These are phyloP conservation scores for Hyperoodon ampullatus DNA, from an alignment of 2,113 vertebrate genomes.

Conservation along the genomic window DNA sequence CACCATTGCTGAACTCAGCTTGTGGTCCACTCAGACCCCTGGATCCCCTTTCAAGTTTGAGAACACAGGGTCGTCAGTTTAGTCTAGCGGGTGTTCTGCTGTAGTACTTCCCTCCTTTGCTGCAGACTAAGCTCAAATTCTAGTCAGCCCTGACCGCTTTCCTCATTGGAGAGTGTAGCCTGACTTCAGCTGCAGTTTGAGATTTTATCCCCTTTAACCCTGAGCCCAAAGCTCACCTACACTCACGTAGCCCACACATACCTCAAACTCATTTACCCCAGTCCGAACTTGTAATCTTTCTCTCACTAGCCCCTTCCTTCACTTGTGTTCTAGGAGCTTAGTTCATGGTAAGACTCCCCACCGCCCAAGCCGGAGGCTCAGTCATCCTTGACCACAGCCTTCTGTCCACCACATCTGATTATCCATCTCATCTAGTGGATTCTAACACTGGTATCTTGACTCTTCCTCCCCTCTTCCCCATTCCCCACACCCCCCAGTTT, in stretches of 20 bases:
- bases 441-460: neutral
- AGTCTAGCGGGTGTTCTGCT: neutral
- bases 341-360: neutral
- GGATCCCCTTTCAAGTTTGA: neutral
- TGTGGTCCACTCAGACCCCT: neutral
- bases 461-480: neutral
- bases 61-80: neutral
- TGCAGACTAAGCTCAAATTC: neutral
- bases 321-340: neutral
- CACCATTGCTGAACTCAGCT: neutral
- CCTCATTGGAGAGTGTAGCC: neutral
- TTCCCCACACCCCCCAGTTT: neutral
- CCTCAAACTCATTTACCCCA: neutral
- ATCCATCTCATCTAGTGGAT: neutral
- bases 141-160: neutral
- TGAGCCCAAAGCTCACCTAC: neutral
- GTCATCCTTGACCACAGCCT: neutral
- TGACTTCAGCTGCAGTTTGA: neutral
- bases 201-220: neutral
- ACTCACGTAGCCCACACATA: accelerated
- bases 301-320: neutral
- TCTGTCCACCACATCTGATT: neutral
- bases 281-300: neutral
- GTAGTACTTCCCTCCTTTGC: neutral
- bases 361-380: neutral